These are phyloP conservation scores for Temnothorax curvispinosus DNA, from an alignment of 1,140 invertebrate species.

Conservation along the genomic window DNA sequence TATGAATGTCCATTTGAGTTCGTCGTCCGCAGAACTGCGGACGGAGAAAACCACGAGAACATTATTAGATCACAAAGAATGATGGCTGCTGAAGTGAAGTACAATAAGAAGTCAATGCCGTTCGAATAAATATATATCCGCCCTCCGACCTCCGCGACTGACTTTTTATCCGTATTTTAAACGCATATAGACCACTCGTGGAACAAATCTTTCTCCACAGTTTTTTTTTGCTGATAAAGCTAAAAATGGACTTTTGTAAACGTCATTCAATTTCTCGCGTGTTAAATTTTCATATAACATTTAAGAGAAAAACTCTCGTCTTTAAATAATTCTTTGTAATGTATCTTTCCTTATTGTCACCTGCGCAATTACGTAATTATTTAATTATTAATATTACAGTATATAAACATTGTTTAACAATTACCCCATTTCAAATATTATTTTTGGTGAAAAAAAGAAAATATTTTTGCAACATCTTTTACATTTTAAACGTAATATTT, in stretches of 20 bases:
- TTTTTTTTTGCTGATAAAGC: neutral
- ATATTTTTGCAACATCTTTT: neutral
- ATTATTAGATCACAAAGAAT: conserved; percentile 62
- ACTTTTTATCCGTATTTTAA: conserved; percentile 29
- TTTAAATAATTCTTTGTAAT: neutral
- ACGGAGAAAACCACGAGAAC: conserved; percentile 53
- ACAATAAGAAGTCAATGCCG: conserved; percentile 32
- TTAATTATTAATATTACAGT: neutral
- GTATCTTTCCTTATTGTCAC: neutral
- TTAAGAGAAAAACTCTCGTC: neutral
- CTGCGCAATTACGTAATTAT: neutral
- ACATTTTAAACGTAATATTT: neutral
- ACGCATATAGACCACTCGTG: neutral
- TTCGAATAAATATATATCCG: conserved; percentile 60
- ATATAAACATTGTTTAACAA: neutral
- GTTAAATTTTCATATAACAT: neutral
- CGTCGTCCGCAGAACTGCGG: conserved; percentile 15
- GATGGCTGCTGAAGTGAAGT: conserved; percentile 52
- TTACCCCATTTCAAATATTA: neutral
- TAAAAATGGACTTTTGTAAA: neutral
- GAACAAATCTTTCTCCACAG: neutral
- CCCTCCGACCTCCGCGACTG: neutral
- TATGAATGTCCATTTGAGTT: conserved; percentile 5
- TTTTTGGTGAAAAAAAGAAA: neutral
- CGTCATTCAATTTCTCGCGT: neutral